phyloP scores from a whole-genome alignment of 2,113 vertebrate species.

The Psettodes erumei region DNA sequence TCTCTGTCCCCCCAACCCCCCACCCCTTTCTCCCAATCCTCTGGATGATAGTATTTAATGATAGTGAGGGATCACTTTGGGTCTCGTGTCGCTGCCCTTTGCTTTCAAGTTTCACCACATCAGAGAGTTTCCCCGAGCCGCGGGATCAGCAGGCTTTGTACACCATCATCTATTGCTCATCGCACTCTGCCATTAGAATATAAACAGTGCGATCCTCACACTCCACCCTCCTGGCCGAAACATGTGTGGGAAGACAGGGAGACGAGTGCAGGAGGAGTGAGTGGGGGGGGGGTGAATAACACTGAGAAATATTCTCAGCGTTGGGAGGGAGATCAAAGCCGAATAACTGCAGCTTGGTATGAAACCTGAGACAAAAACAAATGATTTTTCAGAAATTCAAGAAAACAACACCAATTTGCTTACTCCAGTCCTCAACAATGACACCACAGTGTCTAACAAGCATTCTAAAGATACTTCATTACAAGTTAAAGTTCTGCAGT shows the following conservation, averaged over 20 bases:
- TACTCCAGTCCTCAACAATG: background rate
- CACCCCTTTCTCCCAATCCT: background rate
- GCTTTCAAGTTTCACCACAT: constrained; percentile 81
- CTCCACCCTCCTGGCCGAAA: constrained; percentile 67
- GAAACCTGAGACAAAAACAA: constrained; percentile 47
- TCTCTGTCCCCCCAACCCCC: constrained; percentile 39
- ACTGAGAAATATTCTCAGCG: constrained; percentile 56
- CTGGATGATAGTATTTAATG: constrained; percentile 81
- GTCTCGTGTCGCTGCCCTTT: constrained; percentile 71
- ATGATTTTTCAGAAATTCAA: constrained; percentile 36
- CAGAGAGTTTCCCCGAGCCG: constrained; percentile 73
- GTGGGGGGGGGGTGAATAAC: constrained; percentile 56
- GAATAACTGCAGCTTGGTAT: constrained; percentile 38
- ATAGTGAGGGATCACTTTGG: constrained; percentile 81
- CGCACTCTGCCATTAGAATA: constrained; percentile 75
- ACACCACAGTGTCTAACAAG: background rate
- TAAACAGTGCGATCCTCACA: constrained; percentile 82
- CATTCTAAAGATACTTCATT: background rate
- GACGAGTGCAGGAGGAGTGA: constrained; percentile 58
- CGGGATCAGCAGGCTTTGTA: constrained; percentile 78
- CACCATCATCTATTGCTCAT: constrained; percentile 81
- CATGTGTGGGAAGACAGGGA: constrained; percentile 68
- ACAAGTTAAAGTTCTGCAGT: background rate
- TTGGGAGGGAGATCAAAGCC: constrained; percentile 69
- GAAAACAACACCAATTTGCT: constrained; percentile 23